phyloP scores from a whole-genome alignment of 2,888 invertebrate species.

The Meiosimyza decipiens region DNA sequence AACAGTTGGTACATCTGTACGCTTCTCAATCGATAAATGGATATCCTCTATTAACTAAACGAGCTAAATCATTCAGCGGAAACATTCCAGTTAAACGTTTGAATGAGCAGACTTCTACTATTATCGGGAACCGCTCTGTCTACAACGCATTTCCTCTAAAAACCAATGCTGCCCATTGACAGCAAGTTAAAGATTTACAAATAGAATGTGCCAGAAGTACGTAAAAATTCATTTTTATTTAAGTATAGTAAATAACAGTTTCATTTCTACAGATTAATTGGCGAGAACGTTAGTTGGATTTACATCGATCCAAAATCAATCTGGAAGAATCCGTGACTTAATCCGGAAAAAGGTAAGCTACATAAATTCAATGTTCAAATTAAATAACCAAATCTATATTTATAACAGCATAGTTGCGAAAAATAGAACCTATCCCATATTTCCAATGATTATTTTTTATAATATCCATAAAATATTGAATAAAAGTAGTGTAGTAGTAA shows the following conservation, averaged over 20 bases:
- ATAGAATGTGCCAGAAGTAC: conserved; percentile 65
- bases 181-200: conserved; percentile 66
- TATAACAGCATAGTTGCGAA: too few relatives aligned
- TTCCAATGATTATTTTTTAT: too few relatives aligned
- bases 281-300: conserved; percentile 89
- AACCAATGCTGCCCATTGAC: conserved; percentile 42
- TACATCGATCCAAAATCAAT: conserved; percentile 88
- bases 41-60: conserved; percentile 62
- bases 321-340: conserved; percentile 87
- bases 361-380: neutral
- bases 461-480: too few relatives aligned
- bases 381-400: neutral
- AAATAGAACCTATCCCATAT: too few relatives aligned
- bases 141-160: conserved; percentile 67
- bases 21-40: conserved; percentile 58
- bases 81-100: conserved; percentile 57
- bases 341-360: conserved; percentile 86
- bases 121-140: conserved; percentile 68
- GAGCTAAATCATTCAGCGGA: conserved; percentile 63
- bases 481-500: too few relatives aligned
- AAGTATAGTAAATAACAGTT: neutral
- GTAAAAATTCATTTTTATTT: conserved; percentile 32
- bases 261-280: conserved; percentile 75
- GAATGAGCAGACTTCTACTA: conserved; percentile 38
- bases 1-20: conserved; percentile 47